Conservation (phyloP, 2,888 invertebrate genomes). For the Phorcus lineatus region DNA sequence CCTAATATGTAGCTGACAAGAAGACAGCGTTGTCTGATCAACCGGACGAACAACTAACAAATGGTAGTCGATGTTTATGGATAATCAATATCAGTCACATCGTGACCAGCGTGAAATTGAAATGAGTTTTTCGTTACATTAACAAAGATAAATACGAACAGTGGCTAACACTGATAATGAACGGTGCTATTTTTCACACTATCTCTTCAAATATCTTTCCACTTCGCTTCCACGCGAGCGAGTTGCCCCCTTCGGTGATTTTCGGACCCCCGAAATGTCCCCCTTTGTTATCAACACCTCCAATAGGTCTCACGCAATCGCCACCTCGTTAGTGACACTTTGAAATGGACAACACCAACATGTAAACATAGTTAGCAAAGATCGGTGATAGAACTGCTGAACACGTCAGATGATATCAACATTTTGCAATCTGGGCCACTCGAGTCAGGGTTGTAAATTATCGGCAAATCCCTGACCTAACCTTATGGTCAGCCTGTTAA, state of each 20-base stretch:
- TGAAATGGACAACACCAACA: slow-evolving; percentile 19
- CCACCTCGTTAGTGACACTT: slow-evolving; percentile 12
- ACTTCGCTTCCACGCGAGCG: not conserved
- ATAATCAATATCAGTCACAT: not conserved
- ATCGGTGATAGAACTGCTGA: not conserved
- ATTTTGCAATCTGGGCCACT: not conserved
- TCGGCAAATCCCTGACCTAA: not conserved
- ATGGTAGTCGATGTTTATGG: too few relatives aligned
- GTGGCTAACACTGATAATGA: not conserved
- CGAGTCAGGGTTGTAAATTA: not conserved
- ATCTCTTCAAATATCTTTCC: not conserved
- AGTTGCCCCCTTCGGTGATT: not conserved
- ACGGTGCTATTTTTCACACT: not conserved
- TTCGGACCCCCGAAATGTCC: not conserved
- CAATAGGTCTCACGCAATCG: slow-evolving; percentile 5
- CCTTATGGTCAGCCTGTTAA: not conserved
- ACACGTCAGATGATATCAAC: not conserved
- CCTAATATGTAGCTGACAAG: too few relatives aligned
- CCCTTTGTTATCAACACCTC: not conserved
- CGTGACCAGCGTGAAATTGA: slow-evolving; percentile 12
- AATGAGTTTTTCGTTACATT: slow-evolving; percentile 14
- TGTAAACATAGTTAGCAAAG: slow-evolving; percentile 11
- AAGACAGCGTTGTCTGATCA: too few relatives aligned
- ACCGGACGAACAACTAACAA: too few relatives aligned
- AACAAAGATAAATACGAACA: slow-evolving; percentile 15